Evolutionary conservation across 2,113 vertebrate genomes (phyloP), one percentile per base, ranked within the genome.

Genomic region (Myocastor coypus): DNA sequence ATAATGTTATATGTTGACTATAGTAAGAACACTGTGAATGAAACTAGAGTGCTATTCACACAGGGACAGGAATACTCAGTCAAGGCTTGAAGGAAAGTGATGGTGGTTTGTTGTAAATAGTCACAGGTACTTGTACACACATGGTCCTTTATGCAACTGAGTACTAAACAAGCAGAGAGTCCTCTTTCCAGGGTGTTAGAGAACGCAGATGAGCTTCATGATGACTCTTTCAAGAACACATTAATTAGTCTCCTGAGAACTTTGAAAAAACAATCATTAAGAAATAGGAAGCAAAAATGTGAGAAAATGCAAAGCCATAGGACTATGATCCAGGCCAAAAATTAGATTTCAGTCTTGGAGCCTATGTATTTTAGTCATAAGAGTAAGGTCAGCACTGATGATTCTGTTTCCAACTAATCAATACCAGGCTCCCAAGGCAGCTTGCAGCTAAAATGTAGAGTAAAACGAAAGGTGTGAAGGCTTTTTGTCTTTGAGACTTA

Each of bases 31-130:
- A 68, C 19, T 57, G 7, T 52, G 3, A 88, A 75, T 3, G 1
- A 14, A 61, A 42, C 0, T n/a, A 64, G 30, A 93, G 71, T 66
- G 68, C 4, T 50, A 11, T 0, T 28, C 61, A 77, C 11, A 61
- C 0, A 75, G 2, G 2, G 2, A 28, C 84, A 77, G 46, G 50
- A 69, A 63, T 30, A 64, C 17, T 80, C 26, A 68, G 30, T 7
- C 20, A 55, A 28, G 28, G 7, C 52, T 12, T 17, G 17, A 11
- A 1, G 37, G 0, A 2, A 37, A 5, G 12, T 55, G 7, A 0
- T 50, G 20, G 14, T 32, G 0, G 10, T 1, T 68, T 71, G 14
- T 57, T 46, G 57, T 4, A 28, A 14, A 40, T 50, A 30, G 24
- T 28, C 24, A 77, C 6, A 12, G 32, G 5, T 55, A 17, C 11